A percentile compares a stretch with the other conserved stretches of the same genome.
Conservation (phyloP, 2,797 vertebrate species). For the Acanthurus tractus region DNA sequence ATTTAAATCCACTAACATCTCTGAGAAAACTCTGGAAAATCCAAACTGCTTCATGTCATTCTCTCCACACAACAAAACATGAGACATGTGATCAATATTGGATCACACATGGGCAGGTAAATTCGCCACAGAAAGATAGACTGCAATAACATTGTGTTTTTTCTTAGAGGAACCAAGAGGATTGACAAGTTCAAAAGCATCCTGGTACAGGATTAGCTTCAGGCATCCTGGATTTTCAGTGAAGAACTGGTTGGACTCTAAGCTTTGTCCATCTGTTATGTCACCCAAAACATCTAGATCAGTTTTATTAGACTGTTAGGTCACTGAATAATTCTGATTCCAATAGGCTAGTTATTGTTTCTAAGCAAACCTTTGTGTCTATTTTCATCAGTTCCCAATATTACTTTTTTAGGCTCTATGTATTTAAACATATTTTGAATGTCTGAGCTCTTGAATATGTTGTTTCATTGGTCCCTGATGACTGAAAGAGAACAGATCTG, state of each 20-base stretch:
- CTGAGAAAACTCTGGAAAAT: conserved; percentile 29
- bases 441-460: too few species aligned
- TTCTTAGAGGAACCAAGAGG: conserved; percentile 34
- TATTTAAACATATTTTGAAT: too few species aligned
- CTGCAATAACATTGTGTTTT: conserved; percentile 29
- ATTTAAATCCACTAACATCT: conserved; percentile 10
- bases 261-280: conserved; percentile 25
- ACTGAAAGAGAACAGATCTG: conserved; percentile 43
- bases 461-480: background rate
- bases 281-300: too few species aligned
- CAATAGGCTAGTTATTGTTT: too few species aligned
- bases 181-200: conserved; percentile 45
- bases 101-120: conserved; percentile 17
- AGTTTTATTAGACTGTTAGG: too few species aligned
- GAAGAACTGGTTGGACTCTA: conserved; percentile 39
- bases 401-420: too few species aligned
- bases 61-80: conserved; percentile 26
- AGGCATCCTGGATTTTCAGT: conserved; percentile 39
- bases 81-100: conserved; percentile 24
- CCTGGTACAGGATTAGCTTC: conserved; percentile 37
- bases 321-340: too few species aligned
- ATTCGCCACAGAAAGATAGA: conserved; percentile 36
- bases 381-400: too few species aligned
- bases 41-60: conserved; percentile 44
- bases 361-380: too few species aligned